Base-by-base conservation (phyloP, 1,140 invertebrate genomes). In the Drosophila simulans region DNA sequence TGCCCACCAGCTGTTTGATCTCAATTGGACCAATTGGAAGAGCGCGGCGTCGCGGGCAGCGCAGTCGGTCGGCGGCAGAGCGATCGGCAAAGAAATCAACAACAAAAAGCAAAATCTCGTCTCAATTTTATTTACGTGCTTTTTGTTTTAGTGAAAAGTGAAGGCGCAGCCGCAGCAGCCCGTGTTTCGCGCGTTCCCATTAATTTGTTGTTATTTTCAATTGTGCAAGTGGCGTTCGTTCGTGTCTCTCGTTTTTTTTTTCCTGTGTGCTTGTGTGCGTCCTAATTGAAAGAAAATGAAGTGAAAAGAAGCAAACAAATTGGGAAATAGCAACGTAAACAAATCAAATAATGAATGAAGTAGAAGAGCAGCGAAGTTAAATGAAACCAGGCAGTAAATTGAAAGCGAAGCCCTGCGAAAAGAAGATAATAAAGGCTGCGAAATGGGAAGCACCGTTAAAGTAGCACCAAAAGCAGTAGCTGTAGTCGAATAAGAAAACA, bases 161-260 rank as follows among this genome's bases (percentile, higher is more conserved):
- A 85, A 68, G 55, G 81, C 83, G 81, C 83, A 84, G 81, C 52
- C 82, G 81, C 81, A 86, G 82, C 58, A 53, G 77, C 56, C 43
- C 72, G 27, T 13, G 13, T 17, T 49, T 12, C n/a, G 17, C 49
- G 49, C 42, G 59, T 40, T 53, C 52, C 45, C 42, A 22, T 35
- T 62, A 60, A 74, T 42, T 37, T 43, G 37, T 65, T 68, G 49
- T 56, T 81, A 20, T 37, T 31, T 56, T 42, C 27, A 51, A 75
- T 75, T 76, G 72, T 81, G 62, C 68, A 77, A 81, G 81, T 84
- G 75, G 1, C 25, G 54, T 59, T 62, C 25, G 54, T 59, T 62
- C 71, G 69, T 40, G 80, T 66, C 60, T 65, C 69, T 71, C 34
- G 2, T n/a, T 64, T 55, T 55, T 7, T 8, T 46, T 40, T 56